Base-by-base conservation (phyloP, 2,888 invertebrate species). In the Nomada ruficornis region DNA sequence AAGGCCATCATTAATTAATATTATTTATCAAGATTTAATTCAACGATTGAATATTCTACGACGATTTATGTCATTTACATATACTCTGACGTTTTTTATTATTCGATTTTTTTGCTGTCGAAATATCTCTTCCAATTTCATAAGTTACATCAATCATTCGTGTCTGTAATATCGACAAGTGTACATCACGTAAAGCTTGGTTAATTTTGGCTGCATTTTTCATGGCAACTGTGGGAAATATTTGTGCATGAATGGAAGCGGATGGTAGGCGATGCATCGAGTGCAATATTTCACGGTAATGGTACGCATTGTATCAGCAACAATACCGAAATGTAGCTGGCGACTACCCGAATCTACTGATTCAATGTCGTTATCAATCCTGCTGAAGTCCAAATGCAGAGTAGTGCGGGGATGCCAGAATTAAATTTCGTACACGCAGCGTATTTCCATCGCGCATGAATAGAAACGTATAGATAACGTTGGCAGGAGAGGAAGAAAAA, bases 281-380 rank as follows among this genome's bases (percentile, higher is more conserved):
- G 26, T 26, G 20, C 69, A 72, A 77, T 71, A 84, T 84, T 84
- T 86, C 75, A 86, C 72, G 72, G 59, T 73, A 75, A 84, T 86
- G 81, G 75, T 76, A 73, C 86, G 75, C 81, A 77, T 76, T 77
- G 86, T 86, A 84, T 76, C 80, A 72, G 75, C 75, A 84, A 86
- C 86, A 86, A 86, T 86, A 78, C 75, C 81, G 70, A 81, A 86
- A 78, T 70, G 69, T 78, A 81, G 69, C 69, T 64, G 54, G 68
- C 74, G 84, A 68, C 69, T 79, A 78, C 76, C 54, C 67, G 68
- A 70, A 55, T 57, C 71, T 71, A 72, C 73, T 77, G 74, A 70
- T 78, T 83, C 86, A 81, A 84, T 79, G 86, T 79, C 81, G 76
- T 86, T 86, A 86, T 86, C 84, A 86, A 86, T 84, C 84, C 85